Base-by-base conservation (phyloP, 1,140 invertebrate species). In the Aporrectodea caliginosa region DNA sequence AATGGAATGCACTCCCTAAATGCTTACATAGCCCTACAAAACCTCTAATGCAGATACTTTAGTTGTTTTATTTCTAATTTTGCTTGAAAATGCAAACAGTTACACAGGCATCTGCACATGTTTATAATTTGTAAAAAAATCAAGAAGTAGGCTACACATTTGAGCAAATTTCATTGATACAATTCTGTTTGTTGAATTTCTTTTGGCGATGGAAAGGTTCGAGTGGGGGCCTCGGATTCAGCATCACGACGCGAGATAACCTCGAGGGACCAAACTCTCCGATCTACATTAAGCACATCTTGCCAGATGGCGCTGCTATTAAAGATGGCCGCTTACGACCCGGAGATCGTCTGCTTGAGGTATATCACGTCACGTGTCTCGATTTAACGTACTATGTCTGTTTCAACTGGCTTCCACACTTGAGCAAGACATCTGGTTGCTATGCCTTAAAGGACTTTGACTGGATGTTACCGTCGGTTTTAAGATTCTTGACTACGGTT, bases 201-300 rank as follows among this genome's bases (percentile, higher is more conserved):
- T n/a, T n/a, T n/a, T n/a, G n/a, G n/a, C n/a, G n/a, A n/a, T n/a
- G n/a, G n/a, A n/a, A n/a, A n/a, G n/a, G n/a, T n/a, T n/a, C n/a
- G n/a, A n/a, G 84, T 16, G 78, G 85, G 32, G 96, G 97, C 0
- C 89, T 99, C 1, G 98, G 98, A 1, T 99, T 99, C 87, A 98
- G 95, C 84, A 94, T 99, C 69, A 98, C 97, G 0, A 98, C 96
- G 0, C 90, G 97, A 78, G 97, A 99, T 86, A 98, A 98, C 89
- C 94, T 95, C n/a, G 84, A 86, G 1, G 85, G 85, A 33, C 95
- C 94, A 14, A 92, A 95, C 83, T 95, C 94, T 86, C 97, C 97
- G 1, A 98, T 99, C 85, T 99, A 98, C 87, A 98, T 99, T 77
- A 98, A 98, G 88, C 98, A 98, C 88, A 98, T 99, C 81, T 90